Evolutionary conservation across 1,140 invertebrate species (phyloP), one percentile per base, ranked within the genome.

Genomic region (Portunus trituberculatus): DNA sequence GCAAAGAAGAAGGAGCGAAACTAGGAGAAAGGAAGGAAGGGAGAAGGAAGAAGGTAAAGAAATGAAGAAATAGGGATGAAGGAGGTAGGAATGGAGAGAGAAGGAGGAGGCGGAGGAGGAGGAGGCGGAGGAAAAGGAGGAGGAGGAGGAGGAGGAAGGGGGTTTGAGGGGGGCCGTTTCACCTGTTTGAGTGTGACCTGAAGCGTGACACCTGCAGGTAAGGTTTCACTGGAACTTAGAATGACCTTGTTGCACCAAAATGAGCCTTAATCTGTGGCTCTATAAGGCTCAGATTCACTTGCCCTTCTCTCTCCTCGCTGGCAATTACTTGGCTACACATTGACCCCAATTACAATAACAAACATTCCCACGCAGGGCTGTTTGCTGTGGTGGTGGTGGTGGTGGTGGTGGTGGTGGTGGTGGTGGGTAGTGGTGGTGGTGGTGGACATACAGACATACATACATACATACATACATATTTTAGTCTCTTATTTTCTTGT

Each of bases 281-380:
- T n/a, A 2, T 7, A 76, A 76, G 67, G 20, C 20, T 20, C 20
- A 76, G 25, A 76, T 76, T 76, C 1, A 0, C 67, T 0, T 76
- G 20, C 20, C 6, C 67, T 1, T n/a, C 67, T 59, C 32, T 76
- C 39, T 76, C 28, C 90, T 32, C 10, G 90, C n/a, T 0, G 28
- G 90, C 76, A 91, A 91, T 91, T 67, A 91, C 90, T 91, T 91
- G 25, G 90, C 67, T 91, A 91, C 90, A 91, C 59, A 91, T 52
- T 91, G 90, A 91, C 90, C 90, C 90, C 90, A 91, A 91, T 91
- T 91, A 91, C 90, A 91, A 91, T 91, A 91, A 91, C 90, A 91
- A 91, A 91, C 90, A 91, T 91, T 91, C 90, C 90, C 90, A 91
- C 90, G 90, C 12, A 76, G 90, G 90, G 4, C 67, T 91, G 90